Conservation (phyloP, 2,113 vertebrate species). For the Ptilonorhynchus violaceus region DNA sequence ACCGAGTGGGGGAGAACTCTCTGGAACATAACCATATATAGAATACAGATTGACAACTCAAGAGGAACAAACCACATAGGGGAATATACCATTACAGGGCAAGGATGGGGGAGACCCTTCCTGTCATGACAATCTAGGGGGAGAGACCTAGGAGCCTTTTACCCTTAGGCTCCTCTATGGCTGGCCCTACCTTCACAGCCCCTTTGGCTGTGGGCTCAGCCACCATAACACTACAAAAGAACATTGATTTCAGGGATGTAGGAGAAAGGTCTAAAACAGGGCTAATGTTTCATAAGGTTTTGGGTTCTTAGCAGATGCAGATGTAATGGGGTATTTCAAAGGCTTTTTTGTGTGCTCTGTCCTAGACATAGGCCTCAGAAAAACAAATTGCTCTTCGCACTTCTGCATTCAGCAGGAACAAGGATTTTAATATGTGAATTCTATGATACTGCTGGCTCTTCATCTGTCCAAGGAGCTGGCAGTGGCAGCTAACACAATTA, state of each 20-base stretch:
- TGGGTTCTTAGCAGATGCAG: neutral
- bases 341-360: neutral
- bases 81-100: too few species aligned
- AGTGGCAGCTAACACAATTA: neutral
- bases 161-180: too few species aligned
- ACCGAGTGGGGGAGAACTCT: too few species aligned
- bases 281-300: neutral
- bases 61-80: too few species aligned
- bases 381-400: neutral
- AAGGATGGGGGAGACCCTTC: too few species aligned
- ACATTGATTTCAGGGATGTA: neutral
- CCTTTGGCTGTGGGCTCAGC: too few species aligned
- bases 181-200: too few species aligned
- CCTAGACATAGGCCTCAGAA: neutral
- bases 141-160: too few species aligned
- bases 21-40: too few species aligned
- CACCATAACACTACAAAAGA: too few species aligned
- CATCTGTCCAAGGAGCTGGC: neutral
- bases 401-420: neutral
- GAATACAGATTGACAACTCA: too few species aligned
- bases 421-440: neutral
- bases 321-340: neutral
- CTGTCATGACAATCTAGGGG: too few species aligned
- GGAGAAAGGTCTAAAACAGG: neutral
- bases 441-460: neutral